These are phyloP conservation scores for Leptinotarsa tumamoca DNA, from an alignment of 2,888 invertebrate species.

Conservation along the genomic window DNA sequence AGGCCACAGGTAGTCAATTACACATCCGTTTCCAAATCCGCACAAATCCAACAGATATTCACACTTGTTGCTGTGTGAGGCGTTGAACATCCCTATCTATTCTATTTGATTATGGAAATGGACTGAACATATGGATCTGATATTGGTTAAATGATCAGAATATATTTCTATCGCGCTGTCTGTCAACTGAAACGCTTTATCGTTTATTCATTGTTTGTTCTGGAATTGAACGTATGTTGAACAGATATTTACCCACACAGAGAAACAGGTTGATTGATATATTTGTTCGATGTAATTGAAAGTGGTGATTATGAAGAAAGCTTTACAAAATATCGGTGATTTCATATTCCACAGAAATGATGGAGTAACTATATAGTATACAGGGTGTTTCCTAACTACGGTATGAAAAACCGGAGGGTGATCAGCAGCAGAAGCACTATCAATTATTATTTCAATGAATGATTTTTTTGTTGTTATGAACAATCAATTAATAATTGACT, in stretches of 20 bases:
- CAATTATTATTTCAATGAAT: too few species aligned
- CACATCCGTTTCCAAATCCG: constrained; percentile 53
- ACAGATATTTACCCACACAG: constrained; percentile 41
- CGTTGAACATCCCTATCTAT: constrained; percentile 44
- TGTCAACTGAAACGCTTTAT: constrained; percentile 51
- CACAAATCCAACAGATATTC: constrained; percentile 52
- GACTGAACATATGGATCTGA: constrained; percentile 59
- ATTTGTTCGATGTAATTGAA: constrained; percentile 39
- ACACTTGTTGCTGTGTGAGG: constrained; percentile 53
- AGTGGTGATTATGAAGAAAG: background rate
- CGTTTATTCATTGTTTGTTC: constrained; percentile 52
- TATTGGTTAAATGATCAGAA: constrained; percentile 54
- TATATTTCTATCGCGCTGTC: constrained; percentile 50
- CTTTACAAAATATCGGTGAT: background rate
- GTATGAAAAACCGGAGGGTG: too few species aligned
- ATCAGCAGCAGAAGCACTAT: too few species aligned
- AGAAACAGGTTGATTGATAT: constrained; percentile 48
- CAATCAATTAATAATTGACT: too few species aligned
- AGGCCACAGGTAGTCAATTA: constrained; percentile 57
- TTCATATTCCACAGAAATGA: too few species aligned
- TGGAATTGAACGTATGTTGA: constrained; percentile 47
- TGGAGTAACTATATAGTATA: too few species aligned
- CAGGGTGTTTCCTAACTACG: too few species aligned
- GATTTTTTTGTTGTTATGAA: too few species aligned
- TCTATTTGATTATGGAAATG: constrained; percentile 58